phyloP scores from a whole-genome alignment of 2,888 invertebrate genomes.

The Drosophila anomelani region DNA sequence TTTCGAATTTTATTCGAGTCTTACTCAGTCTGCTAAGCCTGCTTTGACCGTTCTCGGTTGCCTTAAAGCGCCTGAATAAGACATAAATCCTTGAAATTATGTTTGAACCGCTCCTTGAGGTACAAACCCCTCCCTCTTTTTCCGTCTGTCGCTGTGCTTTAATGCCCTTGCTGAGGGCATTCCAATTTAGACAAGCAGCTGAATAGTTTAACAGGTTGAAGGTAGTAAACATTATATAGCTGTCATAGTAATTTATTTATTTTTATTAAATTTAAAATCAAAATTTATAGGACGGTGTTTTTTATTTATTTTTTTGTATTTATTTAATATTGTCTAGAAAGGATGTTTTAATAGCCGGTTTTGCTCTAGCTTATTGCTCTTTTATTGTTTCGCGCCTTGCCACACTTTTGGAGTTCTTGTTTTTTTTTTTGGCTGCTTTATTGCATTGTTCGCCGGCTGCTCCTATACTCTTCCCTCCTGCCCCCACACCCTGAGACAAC shows the following conservation, averaged over 20 bases:
- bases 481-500: slow-evolving; percentile 6
- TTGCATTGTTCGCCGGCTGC: slow-evolving; percentile 8
- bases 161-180: background rate
- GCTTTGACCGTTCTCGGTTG: slow-evolving; percentile 7
- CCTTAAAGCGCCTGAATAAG: slow-evolving; percentile 66
- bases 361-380: background rate
- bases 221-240: background rate
- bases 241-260: background rate
- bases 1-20: slow-evolving; percentile 3
- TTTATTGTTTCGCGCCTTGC: slow-evolving; percentile 16
- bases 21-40: background rate
- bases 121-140: background rate
- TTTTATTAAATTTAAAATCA: too few relatives aligned
- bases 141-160: background rate
- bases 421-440: background rate
- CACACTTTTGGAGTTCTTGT: slow-evolving; percentile 3
- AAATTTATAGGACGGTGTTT: too few relatives aligned
- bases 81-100: slow-evolving; percentile 78
- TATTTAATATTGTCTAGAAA: background rate
- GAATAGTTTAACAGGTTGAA: too few relatives aligned
- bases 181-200: background rate
- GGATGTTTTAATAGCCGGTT: background rate
- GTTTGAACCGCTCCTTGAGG: slow-evolving; percentile 58
- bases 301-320: too few relatives aligned
- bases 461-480: background rate